Percentiles rank a stretch among this genome's conserved stretches.
These are phyloP conservation scores for Callaeas wilsoni DNA, from an alignment of 2,113 vertebrate species.

Conservation along the genomic window DNA sequence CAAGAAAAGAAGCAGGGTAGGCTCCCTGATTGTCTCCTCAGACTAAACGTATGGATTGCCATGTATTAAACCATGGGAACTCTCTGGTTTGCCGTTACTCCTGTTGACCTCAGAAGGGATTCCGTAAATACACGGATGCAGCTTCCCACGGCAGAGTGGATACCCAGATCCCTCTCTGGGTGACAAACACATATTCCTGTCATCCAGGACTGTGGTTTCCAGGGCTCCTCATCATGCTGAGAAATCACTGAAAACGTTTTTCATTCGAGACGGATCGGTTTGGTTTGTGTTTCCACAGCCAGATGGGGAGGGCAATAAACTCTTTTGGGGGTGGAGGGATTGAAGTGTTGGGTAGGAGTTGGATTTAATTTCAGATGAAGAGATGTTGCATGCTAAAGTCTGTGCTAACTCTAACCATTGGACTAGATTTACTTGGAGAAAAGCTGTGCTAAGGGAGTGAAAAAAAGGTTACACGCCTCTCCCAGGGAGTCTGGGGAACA, in stretches of 20 bases:
- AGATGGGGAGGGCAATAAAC: neutral
- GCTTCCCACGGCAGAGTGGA: neutral
- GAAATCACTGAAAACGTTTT: neutral
- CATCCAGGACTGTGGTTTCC: neutral
- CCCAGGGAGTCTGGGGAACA: neutral
- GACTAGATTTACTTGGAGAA: neutral
- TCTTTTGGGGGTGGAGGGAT: neutral
- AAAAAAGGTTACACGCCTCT: neutral
- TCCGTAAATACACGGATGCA: rapidly evolving
- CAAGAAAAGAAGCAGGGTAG: neutral
- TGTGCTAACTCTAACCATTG: neutral
- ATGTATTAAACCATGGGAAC: neutral
- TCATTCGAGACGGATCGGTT: rapidly evolving
- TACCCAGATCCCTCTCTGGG: neutral
- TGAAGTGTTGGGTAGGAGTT: neutral
- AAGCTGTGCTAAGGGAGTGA: neutral
- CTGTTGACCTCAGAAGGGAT: neutral
- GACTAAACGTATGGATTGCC: neutral
- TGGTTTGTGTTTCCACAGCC: neutral
- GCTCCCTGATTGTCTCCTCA: neutral
- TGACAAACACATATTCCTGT: neutral
- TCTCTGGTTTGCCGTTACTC: neutral
- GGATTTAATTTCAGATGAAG: slow-evolving; percentile 11
- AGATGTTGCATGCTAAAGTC: neutral
- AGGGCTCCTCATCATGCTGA: neutral